Evolutionary conservation across 2,797 vertebrate species (phyloP), one percentile per base, ranked within the genome.

Genomic region (Bradypodion ventrale): DNA sequence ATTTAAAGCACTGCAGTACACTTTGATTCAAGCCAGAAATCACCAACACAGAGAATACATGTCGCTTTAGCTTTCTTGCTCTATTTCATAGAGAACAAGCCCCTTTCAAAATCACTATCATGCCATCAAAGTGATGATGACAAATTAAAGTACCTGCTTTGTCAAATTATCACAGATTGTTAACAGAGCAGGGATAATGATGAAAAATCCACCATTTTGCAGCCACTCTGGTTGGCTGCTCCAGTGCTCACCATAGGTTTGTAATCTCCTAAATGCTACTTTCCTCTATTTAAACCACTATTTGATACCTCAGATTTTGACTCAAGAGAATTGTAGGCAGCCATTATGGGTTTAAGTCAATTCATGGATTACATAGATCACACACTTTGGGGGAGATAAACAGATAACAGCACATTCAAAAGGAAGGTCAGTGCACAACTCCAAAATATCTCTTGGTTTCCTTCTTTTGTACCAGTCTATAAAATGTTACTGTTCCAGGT

Each of bases 211-310:
- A 10, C 4, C 23, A n/a, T 62, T 62, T 3, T 62, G 7, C 27
- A 27, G 60, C 27, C 60, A 62, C 23, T 27, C 60, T 27, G 4
- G 25, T 62, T 10, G 23, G 23, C 62, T 27, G 60, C 27, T 62
- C 23, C 62, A 25, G 60, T 32, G 63, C 32, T 32, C 63, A 66
- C 9, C 66, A 63, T 32, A 32, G n/a, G 32, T n/a, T 66, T 32
- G 4, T 5, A 29, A 32, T 32, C 32, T 1, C n/a, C n/a, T 15
- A 15, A 1, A 35, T 66, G 29, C 66, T 32, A 4, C n/a, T 32
- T 15, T n/a, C n/a, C 78, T 77, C 49, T 52, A 92, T 91, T 76
- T 83, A 80, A 87, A n/a, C 69, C 86, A 80, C 49, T 80, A 42
- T 40, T 77, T 27, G 70, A 76, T 66, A 40, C 42, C 60, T 83